Conservation (phyloP, 64 coral and sea anemone genomes). For the Montipora foliosa region DNA sequence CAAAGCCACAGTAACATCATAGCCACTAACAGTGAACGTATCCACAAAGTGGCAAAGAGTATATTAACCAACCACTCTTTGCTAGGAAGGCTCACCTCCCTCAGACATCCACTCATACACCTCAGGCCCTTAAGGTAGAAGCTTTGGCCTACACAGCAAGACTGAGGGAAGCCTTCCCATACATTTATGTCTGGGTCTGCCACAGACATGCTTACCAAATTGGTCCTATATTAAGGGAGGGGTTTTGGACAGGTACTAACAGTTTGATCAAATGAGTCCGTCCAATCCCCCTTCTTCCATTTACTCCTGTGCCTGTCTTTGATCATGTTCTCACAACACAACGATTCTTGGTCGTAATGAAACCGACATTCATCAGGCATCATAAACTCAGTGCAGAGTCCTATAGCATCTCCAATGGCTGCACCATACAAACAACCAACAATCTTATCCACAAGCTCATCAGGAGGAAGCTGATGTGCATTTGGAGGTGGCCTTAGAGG, state of each 20-base stretch:
- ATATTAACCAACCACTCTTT: too few species aligned
- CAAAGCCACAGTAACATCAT: too few species aligned
- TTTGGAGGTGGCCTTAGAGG: conserved; percentile 81
- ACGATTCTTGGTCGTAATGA: conserved; percentile 78
- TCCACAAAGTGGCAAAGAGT: too few species aligned
- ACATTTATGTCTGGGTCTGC: too few species aligned
- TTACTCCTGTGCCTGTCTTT: conserved; percentile 93
- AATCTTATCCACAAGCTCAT: conserved; percentile 94
- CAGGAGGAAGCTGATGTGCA: conserved; percentile 85
- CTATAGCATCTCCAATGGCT: conserved; percentile 90
- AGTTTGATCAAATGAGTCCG: conserved; percentile 96
- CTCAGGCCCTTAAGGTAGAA: too few species aligned
- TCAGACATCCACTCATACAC: too few species aligned
- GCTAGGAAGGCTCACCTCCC: too few species aligned
- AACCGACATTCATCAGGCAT: conserved; percentile 91
- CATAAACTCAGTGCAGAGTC: conserved; percentile 94
- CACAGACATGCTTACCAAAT: too few species aligned
- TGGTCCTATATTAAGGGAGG: not conserved
- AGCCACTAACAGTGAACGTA: too few species aligned
- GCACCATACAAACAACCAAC: conserved; percentile 97
- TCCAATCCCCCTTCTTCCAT: conserved; percentile 91
- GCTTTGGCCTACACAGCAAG: too few species aligned
- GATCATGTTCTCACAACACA: conserved; percentile 78
- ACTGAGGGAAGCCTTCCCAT: too few species aligned
- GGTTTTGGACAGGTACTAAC: conserved; percentile 45